phyloP scores from a whole-genome alignment of 1,140 invertebrate species.

The Berghia stephanieae region DNA sequence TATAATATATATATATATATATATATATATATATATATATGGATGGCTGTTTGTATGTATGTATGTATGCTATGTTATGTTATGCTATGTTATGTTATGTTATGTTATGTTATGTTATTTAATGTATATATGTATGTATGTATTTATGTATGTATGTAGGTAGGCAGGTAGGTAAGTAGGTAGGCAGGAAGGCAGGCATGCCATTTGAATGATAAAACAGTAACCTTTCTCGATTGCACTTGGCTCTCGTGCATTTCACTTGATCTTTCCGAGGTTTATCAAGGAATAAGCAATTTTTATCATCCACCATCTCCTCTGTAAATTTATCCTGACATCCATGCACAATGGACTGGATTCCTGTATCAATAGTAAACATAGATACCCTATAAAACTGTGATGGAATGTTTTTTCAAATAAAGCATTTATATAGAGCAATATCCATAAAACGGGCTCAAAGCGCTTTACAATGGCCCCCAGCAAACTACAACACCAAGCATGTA shows the following conservation, averaged over 20 bases:
- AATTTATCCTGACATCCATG: constrained; percentile 45
- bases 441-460: too few species aligned
- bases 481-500: too few species aligned
- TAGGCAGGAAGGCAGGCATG: too few species aligned
- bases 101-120: not conserved
- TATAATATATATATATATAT: not conserved
- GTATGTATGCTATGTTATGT: not conserved
- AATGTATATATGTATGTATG: too few species aligned
- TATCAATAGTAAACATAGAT: not conserved
- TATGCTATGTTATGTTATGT: not conserved
- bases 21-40: not conserved
- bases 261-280: constrained; percentile 36
- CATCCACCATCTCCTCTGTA: constrained; percentile 33
- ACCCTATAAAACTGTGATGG: too few species aligned
- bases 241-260: constrained; percentile 33
- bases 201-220: too few species aligned
- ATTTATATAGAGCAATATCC: too few species aligned
- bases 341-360: constrained; percentile 42
- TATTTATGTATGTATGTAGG: too few species aligned
- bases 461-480: too few species aligned
- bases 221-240: constrained; percentile 23
- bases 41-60: too few species aligned
- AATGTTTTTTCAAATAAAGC: too few species aligned
- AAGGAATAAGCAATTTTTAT: constrained; percentile 38
- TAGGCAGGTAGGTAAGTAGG: too few species aligned